Percentiles rank a stretch among this genome's conserved stretches.
Conservation (phyloP, 1,140 invertebrate genomes). For the Papilio xuthus region DNA sequence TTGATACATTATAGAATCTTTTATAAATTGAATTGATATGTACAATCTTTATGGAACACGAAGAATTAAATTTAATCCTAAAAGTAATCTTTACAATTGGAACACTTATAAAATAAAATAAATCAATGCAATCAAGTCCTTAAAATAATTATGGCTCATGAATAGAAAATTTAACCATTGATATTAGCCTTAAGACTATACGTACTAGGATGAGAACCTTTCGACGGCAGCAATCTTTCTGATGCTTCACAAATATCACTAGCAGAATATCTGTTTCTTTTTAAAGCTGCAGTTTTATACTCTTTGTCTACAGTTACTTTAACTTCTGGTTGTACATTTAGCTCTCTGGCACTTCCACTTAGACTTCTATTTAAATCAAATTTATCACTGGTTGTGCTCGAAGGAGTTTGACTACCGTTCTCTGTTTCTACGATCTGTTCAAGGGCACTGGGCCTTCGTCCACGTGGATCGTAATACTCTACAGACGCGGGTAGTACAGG, state of each 20-base stretch:
- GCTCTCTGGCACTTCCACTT: conserved; percentile 61
- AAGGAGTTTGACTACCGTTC: conserved; percentile 72
- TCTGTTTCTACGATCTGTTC: conserved; percentile 77
- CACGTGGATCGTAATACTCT: conserved; percentile 68
- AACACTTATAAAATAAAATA: conserved; percentile 40
- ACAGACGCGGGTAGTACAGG: conserved; percentile 64
- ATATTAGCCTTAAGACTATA: conserved; percentile 78
- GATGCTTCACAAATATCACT: conserved; percentile 76
- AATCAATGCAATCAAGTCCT: conserved; percentile 29
- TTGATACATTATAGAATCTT: not conserved
- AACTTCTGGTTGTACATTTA: conserved; percentile 59
- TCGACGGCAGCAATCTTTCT: conserved; percentile 69
- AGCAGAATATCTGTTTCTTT: conserved; percentile 74
- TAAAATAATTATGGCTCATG: conserved; percentile 55
- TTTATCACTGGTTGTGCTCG: conserved; percentile 67
- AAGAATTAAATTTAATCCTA: not conserved
- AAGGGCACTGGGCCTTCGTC: conserved; percentile 63
- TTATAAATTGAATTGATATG: conserved; percentile 20
- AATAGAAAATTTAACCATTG: conserved; percentile 76
- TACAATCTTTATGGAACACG: conserved; percentile 11
- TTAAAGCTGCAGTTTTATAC: conserved; percentile 56
- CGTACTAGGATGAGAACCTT: conserved; percentile 70
- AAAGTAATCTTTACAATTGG: not conserved
- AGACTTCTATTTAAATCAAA: conserved; percentile 57
- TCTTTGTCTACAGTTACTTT: conserved; percentile 66